Percentiles rank a stretch among this genome's conserved stretches.
These are phyloP conservation scores for Eurytoma californica DNA, from an alignment of 2,888 invertebrate genomes.

Conservation along the genomic window DNA sequence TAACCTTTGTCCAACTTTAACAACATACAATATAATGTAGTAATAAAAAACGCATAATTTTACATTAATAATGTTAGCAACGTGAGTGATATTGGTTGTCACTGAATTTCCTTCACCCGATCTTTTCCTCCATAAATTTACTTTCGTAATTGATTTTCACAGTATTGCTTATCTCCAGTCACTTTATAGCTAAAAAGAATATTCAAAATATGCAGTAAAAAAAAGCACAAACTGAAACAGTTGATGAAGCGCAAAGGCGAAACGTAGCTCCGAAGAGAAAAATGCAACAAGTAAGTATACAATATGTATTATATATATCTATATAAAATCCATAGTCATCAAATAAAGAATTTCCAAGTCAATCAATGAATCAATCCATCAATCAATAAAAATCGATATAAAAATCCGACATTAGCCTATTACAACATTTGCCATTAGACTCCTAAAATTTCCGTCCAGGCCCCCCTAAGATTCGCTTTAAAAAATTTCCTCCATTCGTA, in stretches of 20 bases:
- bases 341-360: conserved; percentile 41
- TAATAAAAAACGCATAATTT: conserved; percentile 69
- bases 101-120: conserved; percentile 15
- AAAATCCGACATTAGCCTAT: conserved; percentile 33
- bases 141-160: conserved; percentile 39
- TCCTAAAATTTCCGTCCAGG: conserved; percentile 26
- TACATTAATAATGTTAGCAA: conserved; percentile 70
- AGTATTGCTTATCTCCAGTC: conserved; percentile 9
- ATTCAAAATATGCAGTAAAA: neutral
- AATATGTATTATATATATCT: conserved; percentile 31
- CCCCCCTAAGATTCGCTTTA: neutral
- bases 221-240: neutral
- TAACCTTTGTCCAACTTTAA: conserved; percentile 75
- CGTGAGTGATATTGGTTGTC: conserved; percentile 60
- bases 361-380: conserved; percentile 23
- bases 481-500: conserved; percentile 26
- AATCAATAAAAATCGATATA: conserved; percentile 47
- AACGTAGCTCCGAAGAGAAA: conserved; percentile 41
- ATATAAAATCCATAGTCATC: conserved; percentile 38
- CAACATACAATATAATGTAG: conserved; percentile 74
- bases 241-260: conserved; percentile 39
- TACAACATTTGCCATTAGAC: conserved; percentile 28
- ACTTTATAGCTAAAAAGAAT: conserved; percentile 7
- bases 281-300: conserved; percentile 51
- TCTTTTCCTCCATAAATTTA: conserved; percentile 6